phyloP scores from a whole-genome alignment of 1,140 invertebrate genomes.

The Pseudomyrmex concolor region DNA sequence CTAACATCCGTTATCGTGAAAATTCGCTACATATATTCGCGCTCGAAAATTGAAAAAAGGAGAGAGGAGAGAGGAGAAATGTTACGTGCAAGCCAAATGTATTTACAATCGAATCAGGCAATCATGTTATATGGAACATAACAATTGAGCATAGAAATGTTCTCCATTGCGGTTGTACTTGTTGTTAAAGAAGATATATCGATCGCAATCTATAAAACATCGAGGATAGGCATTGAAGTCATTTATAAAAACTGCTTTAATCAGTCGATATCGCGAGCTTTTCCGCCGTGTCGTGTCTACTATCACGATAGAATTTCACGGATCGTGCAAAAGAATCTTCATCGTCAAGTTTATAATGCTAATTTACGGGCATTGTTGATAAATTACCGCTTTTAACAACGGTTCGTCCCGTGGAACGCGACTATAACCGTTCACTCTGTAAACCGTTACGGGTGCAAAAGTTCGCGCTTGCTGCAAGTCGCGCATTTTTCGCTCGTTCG shows the following conservation, averaged over 20 bases:
- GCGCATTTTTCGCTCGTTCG: slow-evolving; percentile 1
- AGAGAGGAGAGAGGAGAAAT: too few relatives aligned
- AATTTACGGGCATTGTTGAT: slow-evolving; percentile 6
- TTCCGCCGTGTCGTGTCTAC: not conserved
- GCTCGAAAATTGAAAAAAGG: not conserved
- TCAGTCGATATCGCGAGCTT: not conserved
- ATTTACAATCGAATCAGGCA: slow-evolving; percentile 5
- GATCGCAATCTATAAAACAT: slow-evolving; percentile 23
- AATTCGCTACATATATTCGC: not conserved
- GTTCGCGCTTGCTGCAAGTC: slow-evolving; percentile 21
- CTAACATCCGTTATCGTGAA: not conserved
- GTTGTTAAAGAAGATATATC: not conserved
- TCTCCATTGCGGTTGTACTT: not conserved
- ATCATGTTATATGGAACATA: not conserved
- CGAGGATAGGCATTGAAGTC: not conserved
- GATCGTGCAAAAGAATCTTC: slow-evolving; percentile 13
- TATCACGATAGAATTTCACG: slow-evolving; percentile 30
- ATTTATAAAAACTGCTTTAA: not conserved
- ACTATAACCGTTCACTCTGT: slow-evolving; percentile 42
- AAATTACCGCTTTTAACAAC: not conserved
- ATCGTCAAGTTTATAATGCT: slow-evolving; percentile 14
- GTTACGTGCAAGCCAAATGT: not conserved
- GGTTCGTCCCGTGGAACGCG: not conserved
- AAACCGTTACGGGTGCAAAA: slow-evolving; percentile 55
- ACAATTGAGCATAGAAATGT: not conserved